These are phyloP conservation scores for Glandiceps talaboti DNA, from an alignment of 53 echinoderm and acorn worm species.

Conservation along the genomic window DNA sequence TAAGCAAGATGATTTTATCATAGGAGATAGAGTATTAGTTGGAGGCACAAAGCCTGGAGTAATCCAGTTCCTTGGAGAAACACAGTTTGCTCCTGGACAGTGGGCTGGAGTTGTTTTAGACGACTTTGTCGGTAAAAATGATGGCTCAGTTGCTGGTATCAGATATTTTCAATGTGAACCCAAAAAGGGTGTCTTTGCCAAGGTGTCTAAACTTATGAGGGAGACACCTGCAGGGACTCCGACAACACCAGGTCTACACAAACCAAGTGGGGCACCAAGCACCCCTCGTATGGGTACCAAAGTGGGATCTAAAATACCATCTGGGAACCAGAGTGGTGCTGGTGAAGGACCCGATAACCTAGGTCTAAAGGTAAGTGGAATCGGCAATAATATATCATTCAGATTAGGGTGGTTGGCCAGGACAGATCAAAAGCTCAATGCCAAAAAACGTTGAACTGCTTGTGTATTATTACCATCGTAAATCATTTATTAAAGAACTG, in stretches of 20 bases:
- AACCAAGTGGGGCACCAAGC: constrained; percentile 65
- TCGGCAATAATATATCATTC: no score
- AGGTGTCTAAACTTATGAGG: constrained; percentile 75
- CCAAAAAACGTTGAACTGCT: no score
- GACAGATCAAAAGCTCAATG: no score
- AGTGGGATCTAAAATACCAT: constrained; percentile 63
- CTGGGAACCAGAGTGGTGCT: constrained; percentile 2
- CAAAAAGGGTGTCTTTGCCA: constrained; percentile 80
- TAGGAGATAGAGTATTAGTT: constrained; percentile 88
- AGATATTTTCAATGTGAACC: constrained; percentile 95
- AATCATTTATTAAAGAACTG: no score
- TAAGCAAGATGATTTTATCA: constrained; percentile 54
- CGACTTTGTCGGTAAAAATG: constrained; percentile 80
- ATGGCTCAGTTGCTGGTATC: constrained; percentile 86
- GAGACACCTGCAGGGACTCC: constrained; percentile 49
- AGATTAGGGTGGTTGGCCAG: no score
- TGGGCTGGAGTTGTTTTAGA: constrained; percentile 97
- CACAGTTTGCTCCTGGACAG: constrained; percentile 79
- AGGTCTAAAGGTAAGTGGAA: constrained; percentile 53
- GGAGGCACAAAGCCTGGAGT: constrained; percentile 88
- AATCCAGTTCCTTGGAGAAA: constrained; percentile 87
- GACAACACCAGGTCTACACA: constrained; percentile 37
- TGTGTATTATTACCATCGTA: no score
- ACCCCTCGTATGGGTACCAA: constrained; percentile 93
- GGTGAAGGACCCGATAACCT: constrained; percentile 35